Evolutionary conservation across 2,113 vertebrate genomes (phyloP).

Genomic region (Notothenia rossii): DNA sequence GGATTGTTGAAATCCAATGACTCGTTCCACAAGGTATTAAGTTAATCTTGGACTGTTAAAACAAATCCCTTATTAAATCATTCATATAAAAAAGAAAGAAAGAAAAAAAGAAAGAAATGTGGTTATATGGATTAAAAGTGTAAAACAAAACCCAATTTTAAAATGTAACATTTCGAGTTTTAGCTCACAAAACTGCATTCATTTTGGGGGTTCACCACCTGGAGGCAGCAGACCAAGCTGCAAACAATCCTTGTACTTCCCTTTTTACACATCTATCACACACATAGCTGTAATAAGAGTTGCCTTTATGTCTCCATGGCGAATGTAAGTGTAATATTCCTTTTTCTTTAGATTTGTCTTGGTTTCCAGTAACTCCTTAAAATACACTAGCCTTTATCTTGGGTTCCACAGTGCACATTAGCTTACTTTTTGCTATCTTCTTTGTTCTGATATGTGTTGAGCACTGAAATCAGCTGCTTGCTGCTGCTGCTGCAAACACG

Average conservation of each 20-base stretch:
- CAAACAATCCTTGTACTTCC: background rate
- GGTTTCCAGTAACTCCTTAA: background rate
- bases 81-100: background rate
- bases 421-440: constrained; percentile 2
- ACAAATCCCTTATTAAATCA: background rate
- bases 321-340: background rate
- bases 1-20: background rate
- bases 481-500: background rate
- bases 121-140: too few relatives aligned
- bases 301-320: background rate
- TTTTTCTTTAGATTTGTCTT: background rate
- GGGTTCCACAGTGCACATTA: background rate
- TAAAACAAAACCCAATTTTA: too few relatives aligned
- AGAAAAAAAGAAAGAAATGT: too few relatives aligned
- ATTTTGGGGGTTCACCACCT: constrained; percentile 10
- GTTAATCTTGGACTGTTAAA: background rate
- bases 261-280: background rate
- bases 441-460: too few relatives aligned
- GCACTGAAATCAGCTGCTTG: too few relatives aligned
- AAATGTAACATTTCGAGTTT: background rate
- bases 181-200: background rate
- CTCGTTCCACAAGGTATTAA: background rate
- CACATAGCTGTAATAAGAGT: background rate
- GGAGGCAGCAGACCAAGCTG: constrained; percentile 13
- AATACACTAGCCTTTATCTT: background rate